phyloP scores from a whole-genome alignment of 2,113 vertebrate species.

The Caloenas nicobarica region DNA sequence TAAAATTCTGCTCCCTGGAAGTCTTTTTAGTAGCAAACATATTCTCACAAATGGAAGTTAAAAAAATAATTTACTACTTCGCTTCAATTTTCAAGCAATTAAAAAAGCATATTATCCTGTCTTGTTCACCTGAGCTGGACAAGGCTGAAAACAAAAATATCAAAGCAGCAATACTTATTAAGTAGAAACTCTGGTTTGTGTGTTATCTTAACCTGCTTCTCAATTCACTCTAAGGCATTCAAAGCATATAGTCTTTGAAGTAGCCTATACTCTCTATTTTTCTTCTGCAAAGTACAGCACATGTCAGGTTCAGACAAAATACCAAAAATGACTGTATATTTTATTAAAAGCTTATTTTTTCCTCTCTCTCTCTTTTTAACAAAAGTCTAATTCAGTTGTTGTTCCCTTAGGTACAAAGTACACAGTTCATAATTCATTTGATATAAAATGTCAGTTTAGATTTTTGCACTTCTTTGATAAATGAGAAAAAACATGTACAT shows the following conservation, averaged over 20 bases:
- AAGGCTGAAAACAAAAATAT: neutral
- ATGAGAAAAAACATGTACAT: constrained; percentile 77
- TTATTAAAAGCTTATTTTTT: constrained; percentile 73
- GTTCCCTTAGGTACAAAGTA: constrained; percentile 78
- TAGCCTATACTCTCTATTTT: neutral
- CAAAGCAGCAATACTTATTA: constrained; percentile 2
- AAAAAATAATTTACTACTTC: neutral
- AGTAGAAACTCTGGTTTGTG: neutral
- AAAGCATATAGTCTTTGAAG: constrained; percentile 3
- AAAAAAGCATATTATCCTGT: constrained; percentile 1
- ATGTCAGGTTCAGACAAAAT: constrained; percentile 40
- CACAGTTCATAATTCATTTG: constrained; percentile 84
- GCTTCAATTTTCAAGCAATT: neutral
- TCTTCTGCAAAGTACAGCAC: neutral
- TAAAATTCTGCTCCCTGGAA: neutral
- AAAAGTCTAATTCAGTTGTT: constrained; percentile 79
- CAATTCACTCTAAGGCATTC: neutral
- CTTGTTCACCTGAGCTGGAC: neutral
- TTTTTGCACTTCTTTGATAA: constrained; percentile 79
- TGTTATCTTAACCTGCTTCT: neutral
- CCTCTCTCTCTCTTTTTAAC: constrained; percentile 50
- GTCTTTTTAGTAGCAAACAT: neutral
- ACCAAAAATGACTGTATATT: constrained; percentile 68
- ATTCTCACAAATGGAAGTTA: neutral
- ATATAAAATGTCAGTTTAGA: constrained; percentile 81